A percentile compares a stretch with the other conserved stretches of the same genome.
phyloP scores from a whole-genome alignment of 2,797 vertebrate species.

The Hylomyscus alleni region DNA sequence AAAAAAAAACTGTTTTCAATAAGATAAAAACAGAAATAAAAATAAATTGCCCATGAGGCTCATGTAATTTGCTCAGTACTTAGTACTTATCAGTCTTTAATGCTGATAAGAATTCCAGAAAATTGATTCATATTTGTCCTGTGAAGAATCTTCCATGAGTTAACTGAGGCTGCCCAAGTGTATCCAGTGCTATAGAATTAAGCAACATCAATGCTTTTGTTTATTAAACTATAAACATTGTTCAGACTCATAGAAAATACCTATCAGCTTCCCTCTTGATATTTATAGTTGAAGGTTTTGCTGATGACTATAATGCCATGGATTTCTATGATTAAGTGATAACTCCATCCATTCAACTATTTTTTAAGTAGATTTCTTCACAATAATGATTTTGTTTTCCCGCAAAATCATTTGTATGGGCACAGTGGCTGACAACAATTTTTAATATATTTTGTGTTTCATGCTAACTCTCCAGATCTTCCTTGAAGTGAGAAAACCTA shows the following conservation, averaged over 20 bases:
- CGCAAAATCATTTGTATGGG: no score
- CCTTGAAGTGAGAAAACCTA: background rate
- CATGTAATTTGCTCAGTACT: background rate
- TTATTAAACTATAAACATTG: background rate
- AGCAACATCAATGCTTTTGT: background rate
- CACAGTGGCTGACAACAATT: background rate
- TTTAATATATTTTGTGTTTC: background rate
- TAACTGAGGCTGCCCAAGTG: background rate
- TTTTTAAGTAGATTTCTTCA: background rate
- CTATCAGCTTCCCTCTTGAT: background rate
- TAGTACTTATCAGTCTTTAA: background rate
- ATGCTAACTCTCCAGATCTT: background rate
- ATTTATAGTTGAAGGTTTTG: constrained; percentile 38
- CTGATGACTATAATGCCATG: background rate
- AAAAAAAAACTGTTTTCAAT: background rate
- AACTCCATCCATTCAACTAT: background rate
- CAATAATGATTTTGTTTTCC: background rate
- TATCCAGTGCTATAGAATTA: background rate
- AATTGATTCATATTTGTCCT: background rate
- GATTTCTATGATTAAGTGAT: constrained; percentile 26
- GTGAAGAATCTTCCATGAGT: background rate
- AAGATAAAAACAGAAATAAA: background rate
- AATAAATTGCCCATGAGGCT: background rate
- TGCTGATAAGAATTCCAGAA: background rate
- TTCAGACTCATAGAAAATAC: background rate